A percentile compares a stretch with the other conserved stretches of the same genome.
Evolutionary conservation across 2,113 vertebrate genomes (phyloP).

Genomic region (Cacatua alba): DNA sequence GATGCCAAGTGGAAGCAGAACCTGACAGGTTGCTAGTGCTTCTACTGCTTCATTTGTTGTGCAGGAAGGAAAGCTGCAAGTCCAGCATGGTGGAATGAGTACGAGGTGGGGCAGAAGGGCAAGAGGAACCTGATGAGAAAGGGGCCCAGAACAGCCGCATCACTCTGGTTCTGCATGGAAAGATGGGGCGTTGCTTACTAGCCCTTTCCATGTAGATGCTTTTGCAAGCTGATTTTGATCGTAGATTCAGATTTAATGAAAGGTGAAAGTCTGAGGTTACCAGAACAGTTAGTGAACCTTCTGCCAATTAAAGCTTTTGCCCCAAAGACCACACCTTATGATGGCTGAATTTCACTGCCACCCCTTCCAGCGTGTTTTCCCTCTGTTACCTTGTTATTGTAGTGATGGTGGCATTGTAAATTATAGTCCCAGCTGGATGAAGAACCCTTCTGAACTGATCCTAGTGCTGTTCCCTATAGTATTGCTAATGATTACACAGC

Average conservation of each 20-base stretch:
- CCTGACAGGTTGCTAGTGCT: not conserved
- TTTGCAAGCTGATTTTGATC: not conserved
- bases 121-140: not conserved
- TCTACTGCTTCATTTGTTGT: not conserved
- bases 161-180: not conserved
- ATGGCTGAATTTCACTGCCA: conserved; percentile 61
- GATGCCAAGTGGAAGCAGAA: not conserved
- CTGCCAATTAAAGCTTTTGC: conserved; percentile 14
- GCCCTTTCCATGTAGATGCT: not conserved
- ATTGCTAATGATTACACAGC: conserved; percentile 76
- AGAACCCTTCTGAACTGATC: conserved; percentile 63
- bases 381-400: conserved; percentile 66
- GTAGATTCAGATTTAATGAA: conserved; percentile 23
- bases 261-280: conserved; percentile 46
- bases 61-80: not conserved
- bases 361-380: conserved; percentile 52
- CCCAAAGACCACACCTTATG: conserved; percentile 48
- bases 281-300: conserved; percentile 30
- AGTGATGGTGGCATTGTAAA: conserved; percentile 67
- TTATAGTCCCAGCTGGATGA: conserved; percentile 69
- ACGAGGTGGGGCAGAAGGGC: not conserved
- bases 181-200: not conserved
- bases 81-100: not conserved
- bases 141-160: not conserved
- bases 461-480: conserved; percentile 47